Evolutionary conservation across 2,888 invertebrate genomes (phyloP).

Genomic region (Apocheima hispidaria): DNA sequence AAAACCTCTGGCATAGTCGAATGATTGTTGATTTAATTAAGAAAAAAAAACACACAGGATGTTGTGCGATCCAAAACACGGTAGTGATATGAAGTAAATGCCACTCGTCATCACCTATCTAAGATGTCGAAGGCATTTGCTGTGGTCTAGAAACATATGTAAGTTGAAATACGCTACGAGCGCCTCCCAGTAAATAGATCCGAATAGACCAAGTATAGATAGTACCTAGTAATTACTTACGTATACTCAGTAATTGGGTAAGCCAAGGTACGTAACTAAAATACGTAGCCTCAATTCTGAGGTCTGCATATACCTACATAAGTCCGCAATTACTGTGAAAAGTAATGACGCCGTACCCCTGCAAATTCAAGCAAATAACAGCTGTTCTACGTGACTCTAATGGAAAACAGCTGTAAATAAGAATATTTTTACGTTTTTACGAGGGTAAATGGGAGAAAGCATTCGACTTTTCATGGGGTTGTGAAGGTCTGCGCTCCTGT

Average conservation of each 20-base stretch:
- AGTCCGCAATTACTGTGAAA: constrained; percentile 24
- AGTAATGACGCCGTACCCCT: constrained; percentile 25
- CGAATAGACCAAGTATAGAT: too few relatives aligned
- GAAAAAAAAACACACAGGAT: too few relatives aligned
- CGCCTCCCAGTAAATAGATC: too few relatives aligned
- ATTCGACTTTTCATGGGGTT: constrained; percentile 7
- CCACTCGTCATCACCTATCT: too few relatives aligned
- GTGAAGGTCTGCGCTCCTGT: not conserved
- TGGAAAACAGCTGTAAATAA: constrained; percentile 30
- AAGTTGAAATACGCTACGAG: too few relatives aligned
- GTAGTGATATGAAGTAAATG: too few relatives aligned
- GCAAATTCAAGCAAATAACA: constrained; percentile 34
- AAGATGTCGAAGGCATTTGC: too few relatives aligned
- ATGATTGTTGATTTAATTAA: too few relatives aligned
- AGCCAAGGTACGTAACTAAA: not conserved
- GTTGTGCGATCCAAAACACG: too few relatives aligned
- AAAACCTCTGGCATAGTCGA: too few relatives aligned
- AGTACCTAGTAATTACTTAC: not conserved
- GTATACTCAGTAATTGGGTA: not conserved
- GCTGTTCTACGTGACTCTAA: constrained; percentile 26
- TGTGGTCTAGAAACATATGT: too few relatives aligned
- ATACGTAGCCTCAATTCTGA: constrained; percentile 5
- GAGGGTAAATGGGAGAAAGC: not conserved
- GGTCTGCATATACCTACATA: constrained; percentile 31
- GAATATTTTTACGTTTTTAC: constrained; percentile 15